phyloP scores from a whole-genome alignment of 2,113 vertebrate genomes.

The Lepidiolamprologus cunningtoni region DNA sequence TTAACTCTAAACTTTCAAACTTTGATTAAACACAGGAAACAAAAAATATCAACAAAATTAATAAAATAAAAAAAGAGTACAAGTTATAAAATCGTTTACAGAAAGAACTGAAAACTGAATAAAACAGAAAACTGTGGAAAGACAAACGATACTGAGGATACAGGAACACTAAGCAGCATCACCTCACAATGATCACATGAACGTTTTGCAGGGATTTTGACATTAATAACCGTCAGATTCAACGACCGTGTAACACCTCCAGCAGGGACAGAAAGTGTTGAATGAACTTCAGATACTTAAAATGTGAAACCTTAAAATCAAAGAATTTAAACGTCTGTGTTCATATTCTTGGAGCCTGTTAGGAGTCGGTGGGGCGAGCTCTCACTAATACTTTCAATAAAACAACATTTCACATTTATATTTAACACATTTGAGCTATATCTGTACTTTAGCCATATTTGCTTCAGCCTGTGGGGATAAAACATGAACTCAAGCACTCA shows the following conservation, averaged over 20 bases:
- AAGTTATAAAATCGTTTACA: accelerated
- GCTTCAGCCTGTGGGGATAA: not conserved
- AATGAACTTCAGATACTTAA: accelerated
- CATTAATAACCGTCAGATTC: not conserved
- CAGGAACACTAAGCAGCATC: not conserved
- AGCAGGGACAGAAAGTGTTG: not conserved
- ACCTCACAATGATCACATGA: accelerated
- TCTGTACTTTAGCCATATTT: not conserved
- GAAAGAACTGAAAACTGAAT: accelerated
- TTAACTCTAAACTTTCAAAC: accelerated
- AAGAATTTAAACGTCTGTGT: not conserved
- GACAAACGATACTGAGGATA: not conserved
- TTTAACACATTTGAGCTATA: not conserved
- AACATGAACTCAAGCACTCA: not conserved
- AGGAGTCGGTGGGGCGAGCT: accelerated
- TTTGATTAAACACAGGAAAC: not conserved
- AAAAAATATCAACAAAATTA: not conserved
- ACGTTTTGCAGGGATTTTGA: not conserved
- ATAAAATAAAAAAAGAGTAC: not conserved
- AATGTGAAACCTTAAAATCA: not conserved
- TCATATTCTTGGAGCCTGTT: not conserved
- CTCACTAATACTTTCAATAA: not conserved
- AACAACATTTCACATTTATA: not conserved
- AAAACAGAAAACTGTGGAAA: not conserved
- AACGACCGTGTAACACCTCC: accelerated